Evolutionary conservation across 2,113 vertebrate species (phyloP).

Genomic region (Australoheros scitulus): DNA sequence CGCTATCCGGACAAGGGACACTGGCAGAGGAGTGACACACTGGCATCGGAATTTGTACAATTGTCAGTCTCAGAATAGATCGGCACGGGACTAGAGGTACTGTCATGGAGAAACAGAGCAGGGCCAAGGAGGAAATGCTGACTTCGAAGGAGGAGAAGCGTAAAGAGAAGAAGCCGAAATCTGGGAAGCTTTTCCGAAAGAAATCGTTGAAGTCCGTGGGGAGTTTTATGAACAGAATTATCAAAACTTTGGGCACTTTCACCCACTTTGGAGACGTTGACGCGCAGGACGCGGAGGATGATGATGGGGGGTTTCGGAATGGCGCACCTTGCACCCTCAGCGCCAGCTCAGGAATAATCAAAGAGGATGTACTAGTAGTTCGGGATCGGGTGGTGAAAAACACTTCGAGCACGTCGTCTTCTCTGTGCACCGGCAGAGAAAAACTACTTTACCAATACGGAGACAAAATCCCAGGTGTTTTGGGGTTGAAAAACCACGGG

Average conservation of each 20-base stretch:
- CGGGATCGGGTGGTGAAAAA: constrained; percentile 58
- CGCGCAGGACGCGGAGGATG: constrained; percentile 76
- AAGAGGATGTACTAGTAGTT: constrained; percentile 50
- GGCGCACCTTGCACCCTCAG: constrained; percentile 74
- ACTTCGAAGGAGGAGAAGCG: constrained; percentile 65
- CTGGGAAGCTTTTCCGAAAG: constrained; percentile 77
- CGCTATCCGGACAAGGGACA: constrained; percentile 40
- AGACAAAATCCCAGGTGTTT: constrained; percentile 83
- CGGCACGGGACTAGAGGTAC: background rate
- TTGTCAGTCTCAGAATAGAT: background rate
- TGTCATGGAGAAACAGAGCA: constrained; percentile 61
- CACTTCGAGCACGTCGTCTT: constrained; percentile 51
- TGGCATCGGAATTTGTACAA: constrained; percentile 29
- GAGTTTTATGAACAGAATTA: constrained; percentile 81
- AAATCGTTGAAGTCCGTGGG: constrained; percentile 83
- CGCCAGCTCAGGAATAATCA: constrained; percentile 61
- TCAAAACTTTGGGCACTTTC: constrained; percentile 83
- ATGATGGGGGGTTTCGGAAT: constrained; percentile 78
- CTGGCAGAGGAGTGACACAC: constrained; percentile 45
- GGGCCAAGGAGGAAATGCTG: constrained; percentile 44
- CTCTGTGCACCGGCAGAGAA: constrained; percentile 70
- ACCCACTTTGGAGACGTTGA: constrained; percentile 76
- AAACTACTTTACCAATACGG: constrained; percentile 73
- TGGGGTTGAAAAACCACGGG: constrained; percentile 92
- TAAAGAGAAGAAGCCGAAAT: constrained; percentile 73